Percentiles rank a stretch among this genome's conserved stretches.
These are phyloP conservation scores for Eonycteris spelaea DNA, from an alignment of 2,113 vertebrate genomes.

Conservation along the genomic window DNA sequence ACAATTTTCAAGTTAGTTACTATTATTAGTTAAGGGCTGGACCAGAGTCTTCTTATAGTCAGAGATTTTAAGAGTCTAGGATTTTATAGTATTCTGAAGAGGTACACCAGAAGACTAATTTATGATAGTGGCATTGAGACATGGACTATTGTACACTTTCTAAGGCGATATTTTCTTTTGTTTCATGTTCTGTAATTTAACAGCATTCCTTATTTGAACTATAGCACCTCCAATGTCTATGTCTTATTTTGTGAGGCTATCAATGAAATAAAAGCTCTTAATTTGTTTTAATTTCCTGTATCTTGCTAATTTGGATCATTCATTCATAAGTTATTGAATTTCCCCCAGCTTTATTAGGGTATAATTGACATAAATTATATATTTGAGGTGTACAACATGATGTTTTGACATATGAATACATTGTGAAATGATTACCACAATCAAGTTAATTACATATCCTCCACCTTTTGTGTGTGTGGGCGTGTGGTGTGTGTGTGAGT, in stretches of 20 bases:
- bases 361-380: background rate
- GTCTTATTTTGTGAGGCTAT: background rate
- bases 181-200: background rate
- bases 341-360: background rate
- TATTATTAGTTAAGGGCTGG: background rate
- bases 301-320: background rate
- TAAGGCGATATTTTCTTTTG: background rate
- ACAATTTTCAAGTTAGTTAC: background rate
- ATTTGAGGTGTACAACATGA: background rate
- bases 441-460: background rate
- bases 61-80: background rate
- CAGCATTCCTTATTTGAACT: background rate
- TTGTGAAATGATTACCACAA: background rate
- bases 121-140: background rate
- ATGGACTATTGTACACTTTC: background rate
- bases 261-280: background rate
- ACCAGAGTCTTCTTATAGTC: background rate
- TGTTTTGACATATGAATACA: background rate
- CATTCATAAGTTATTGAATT: background rate
- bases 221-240: background rate
- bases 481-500: background rate
- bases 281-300: background rate
- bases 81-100: background rate
- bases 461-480: background rate
- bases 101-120: background rate